A percentile compares a stretch with the other conserved stretches of the same genome.
These are phyloP conservation scores for Caerostris extrusa DNA, from an alignment of 1,140 invertebrate genomes.

Conservation along the genomic window DNA sequence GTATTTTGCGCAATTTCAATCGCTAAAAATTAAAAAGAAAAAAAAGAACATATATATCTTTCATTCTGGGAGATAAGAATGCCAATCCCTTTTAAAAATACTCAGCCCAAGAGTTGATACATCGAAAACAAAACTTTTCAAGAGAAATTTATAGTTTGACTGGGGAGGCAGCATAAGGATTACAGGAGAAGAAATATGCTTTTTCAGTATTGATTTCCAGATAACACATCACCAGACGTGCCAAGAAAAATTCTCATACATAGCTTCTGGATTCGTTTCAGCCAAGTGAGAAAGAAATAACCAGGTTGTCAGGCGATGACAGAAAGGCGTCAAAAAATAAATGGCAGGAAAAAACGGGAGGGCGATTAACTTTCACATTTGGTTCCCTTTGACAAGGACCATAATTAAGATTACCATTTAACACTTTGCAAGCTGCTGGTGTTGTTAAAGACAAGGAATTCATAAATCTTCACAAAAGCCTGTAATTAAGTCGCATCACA, in stretches of 20 bases:
- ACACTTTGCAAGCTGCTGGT: background rate
- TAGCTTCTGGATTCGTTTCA: conserved; percentile 21
- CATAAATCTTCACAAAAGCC: too few species aligned
- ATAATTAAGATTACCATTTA: background rate
- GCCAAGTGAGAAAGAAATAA: conserved; percentile 7
- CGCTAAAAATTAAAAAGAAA: too few species aligned
- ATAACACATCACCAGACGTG: conserved; percentile 6
- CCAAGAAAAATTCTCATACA: conserved; percentile 32
- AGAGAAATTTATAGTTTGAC: background rate
- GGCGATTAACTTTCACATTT: background rate
- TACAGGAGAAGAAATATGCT: background rate
- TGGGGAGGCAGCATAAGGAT: background rate
- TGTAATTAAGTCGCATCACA: too few species aligned
- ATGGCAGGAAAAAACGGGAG: background rate
- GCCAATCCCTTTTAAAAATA: background rate
- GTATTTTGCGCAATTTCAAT: too few species aligned
- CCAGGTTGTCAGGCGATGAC: background rate
- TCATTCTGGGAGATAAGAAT: too few species aligned
- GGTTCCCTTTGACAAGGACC: background rate
- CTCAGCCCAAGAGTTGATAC: background rate
- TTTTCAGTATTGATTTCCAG: conserved; percentile 9
- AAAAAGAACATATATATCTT: too few species aligned
- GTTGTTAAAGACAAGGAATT: too few species aligned
- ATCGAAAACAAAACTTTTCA: background rate
- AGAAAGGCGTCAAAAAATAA: conserved; percentile 23